A percentile compares a stretch with the other conserved stretches of the same genome.
phyloP scores from a whole-genome alignment of 2,113 vertebrate species.

The Mesocricetus auratus region DNA sequence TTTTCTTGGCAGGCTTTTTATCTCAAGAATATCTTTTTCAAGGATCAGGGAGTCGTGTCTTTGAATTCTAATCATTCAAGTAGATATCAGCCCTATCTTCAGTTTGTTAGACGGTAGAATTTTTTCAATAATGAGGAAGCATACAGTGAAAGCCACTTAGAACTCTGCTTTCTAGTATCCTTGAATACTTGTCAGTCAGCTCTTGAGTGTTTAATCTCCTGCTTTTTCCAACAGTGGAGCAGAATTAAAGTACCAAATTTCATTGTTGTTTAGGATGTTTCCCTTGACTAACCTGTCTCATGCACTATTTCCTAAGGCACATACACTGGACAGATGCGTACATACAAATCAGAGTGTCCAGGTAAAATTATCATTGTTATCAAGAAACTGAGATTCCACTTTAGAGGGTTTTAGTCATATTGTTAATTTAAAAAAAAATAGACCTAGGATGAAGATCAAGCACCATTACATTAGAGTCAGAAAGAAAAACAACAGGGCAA shows the following conservation, averaged over 20 bases:
- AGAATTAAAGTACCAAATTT: not conserved
- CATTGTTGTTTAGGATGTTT: not conserved
- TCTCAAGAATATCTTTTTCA: not conserved
- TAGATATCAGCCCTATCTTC: not conserved
- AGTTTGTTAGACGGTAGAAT: not conserved
- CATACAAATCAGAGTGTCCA: not conserved
- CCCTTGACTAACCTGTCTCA: not conserved
- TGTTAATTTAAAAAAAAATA: not conserved
- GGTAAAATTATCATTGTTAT: not conserved
- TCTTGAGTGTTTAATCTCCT: not conserved
- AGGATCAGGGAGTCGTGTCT: not conserved
- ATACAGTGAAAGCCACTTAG: not conserved
- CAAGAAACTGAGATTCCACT: not conserved
- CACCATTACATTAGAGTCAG: not conserved
- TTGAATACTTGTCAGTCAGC: not conserved
- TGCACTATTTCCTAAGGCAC: not conserved
- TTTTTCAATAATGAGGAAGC: not conserved
- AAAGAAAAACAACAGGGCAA: not conserved
- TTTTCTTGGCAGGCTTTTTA: not conserved
- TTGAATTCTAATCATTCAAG: not conserved
- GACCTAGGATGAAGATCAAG: not conserved
- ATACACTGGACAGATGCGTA: not conserved
- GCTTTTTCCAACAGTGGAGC: not conserved
- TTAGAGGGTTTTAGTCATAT: not conserved
- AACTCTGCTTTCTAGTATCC: not conserved